Evolutionary conservation across 2,113 vertebrate genomes (phyloP).

Genomic region (Actinemys pallida): DNA sequence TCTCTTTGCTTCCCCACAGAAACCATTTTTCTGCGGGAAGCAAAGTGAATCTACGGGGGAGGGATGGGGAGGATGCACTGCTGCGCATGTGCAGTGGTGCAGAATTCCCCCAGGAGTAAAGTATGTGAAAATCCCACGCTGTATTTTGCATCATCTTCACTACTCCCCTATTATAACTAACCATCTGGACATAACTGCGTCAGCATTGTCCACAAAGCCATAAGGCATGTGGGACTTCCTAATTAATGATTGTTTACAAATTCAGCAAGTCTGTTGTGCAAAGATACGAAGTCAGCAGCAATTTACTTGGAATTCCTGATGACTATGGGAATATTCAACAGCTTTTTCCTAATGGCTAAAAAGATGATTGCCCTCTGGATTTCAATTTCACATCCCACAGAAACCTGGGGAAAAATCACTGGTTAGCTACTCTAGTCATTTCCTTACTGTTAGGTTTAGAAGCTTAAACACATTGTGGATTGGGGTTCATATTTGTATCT

Average conservation of each 20-base stretch:
- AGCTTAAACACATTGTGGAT: not conserved
- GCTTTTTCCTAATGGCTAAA: not conserved
- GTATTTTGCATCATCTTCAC: not conserved
- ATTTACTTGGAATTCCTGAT: not conserved
- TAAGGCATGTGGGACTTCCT: not conserved
- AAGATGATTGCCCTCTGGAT: not conserved
- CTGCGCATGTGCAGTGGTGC: too few species aligned
- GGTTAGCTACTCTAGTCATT: not conserved
- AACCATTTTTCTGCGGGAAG: too few species aligned
- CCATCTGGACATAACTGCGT: not conserved
- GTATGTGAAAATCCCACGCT: too few species aligned
- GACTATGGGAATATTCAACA: not conserved
- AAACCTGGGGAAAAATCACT: not conserved
- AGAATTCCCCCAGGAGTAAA: too few species aligned
- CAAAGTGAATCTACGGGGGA: too few species aligned
- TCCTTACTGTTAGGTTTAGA: too few species aligned
- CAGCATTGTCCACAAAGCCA: not conserved
- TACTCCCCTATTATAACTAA: not conserved
- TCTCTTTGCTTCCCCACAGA: too few species aligned
- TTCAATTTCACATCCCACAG: not conserved
- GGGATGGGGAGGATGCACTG: too few species aligned
- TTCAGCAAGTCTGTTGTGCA: not conserved
- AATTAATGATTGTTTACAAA: not conserved
- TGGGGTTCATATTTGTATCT: not conserved
- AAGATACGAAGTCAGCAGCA: not conserved